These are phyloP conservation scores for Adineta ricciae DNA, from an alignment of 2,888 invertebrate genomes.

Conservation along the genomic window DNA sequence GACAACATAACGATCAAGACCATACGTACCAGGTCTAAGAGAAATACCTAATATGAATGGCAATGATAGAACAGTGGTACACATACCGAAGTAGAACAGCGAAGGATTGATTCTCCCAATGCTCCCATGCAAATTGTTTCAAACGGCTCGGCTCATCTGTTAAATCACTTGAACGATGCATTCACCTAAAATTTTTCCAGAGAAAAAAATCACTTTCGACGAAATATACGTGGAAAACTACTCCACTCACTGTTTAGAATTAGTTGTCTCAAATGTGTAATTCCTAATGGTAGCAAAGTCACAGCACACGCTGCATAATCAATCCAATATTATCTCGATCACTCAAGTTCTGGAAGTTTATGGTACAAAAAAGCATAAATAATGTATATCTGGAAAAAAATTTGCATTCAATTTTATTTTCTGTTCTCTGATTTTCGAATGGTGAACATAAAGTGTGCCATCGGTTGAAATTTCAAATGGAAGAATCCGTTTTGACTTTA, in stretches of 20 bases:
- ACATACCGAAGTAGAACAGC: slow-evolving; percentile 4
- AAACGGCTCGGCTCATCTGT: neutral
- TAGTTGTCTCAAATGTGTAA: neutral
- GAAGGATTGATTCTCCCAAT: neutral
- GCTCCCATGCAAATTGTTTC: slow-evolving; percentile 12
- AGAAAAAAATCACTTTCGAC: neutral
- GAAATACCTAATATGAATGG: neutral
- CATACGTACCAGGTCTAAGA: neutral
- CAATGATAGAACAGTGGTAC: no score
- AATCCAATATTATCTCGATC: neutral
- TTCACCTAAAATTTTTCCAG: neutral
- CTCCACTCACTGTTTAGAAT: neutral
- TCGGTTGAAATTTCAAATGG: neutral
- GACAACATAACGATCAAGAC: slow-evolving; percentile 14
- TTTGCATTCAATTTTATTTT: neutral
- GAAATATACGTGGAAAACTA: neutral
- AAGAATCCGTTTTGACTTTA: neutral
- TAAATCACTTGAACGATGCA: neutral
- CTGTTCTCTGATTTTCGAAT: neutral
- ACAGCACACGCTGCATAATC: neutral
- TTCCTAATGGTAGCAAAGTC: neutral
- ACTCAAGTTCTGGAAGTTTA: neutral
- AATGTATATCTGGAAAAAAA: neutral
- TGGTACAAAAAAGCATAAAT: neutral
- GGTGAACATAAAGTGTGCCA: neutral